A percentile compares a stretch with the other conserved stretches of the same genome.
phyloP scores from a whole-genome alignment of 2,797 vertebrate genomes.

The Adrianichthys oophorus region DNA sequence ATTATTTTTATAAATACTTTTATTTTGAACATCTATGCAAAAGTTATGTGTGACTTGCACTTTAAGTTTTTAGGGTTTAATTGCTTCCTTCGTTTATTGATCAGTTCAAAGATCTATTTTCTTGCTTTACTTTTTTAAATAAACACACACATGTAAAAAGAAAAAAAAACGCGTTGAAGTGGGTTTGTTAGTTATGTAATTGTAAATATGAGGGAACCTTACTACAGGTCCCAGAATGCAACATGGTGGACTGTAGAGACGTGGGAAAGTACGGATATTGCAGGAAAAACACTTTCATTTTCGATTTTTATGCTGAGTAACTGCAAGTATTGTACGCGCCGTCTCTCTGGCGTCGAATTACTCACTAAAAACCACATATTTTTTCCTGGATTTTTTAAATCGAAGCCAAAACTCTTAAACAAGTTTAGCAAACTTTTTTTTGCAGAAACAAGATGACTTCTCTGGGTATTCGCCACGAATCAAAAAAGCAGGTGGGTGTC shows the following conservation, averaged over 20 bases:
- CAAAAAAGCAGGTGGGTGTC: slow-evolving; percentile 76
- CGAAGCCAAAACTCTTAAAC: background rate
- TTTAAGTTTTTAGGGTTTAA: no score
- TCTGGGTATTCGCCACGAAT: slow-evolving; percentile 62
- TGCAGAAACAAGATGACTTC: slow-evolving; percentile 66
- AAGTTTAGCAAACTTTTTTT: slow-evolving; percentile 1
- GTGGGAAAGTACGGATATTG: slow-evolving; percentile 23
- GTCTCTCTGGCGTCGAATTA: slow-evolving; percentile 22
- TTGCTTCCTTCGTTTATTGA: no score
- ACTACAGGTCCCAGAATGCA: slow-evolving; percentile 65
- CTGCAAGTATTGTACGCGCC: slow-evolving; percentile 28
- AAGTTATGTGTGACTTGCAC: no score
- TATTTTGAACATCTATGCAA: no score
- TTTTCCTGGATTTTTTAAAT: no score
- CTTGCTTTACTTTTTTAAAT: no score
- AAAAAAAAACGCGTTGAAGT: no score
- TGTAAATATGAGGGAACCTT: no score
- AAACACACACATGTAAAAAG: no score
- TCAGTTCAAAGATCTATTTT: no score
- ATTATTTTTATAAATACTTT: no score
- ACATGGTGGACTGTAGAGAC: fast-evolving
- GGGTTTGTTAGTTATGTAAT: no score
- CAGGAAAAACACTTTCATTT: slow-evolving; percentile 73
- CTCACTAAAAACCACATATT: background rate
- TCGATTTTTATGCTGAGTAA: slow-evolving; percentile 75